These are phyloP conservation scores for Cylas formicarius DNA, from an alignment of 1,140 invertebrate genomes.

Conservation along the genomic window DNA sequence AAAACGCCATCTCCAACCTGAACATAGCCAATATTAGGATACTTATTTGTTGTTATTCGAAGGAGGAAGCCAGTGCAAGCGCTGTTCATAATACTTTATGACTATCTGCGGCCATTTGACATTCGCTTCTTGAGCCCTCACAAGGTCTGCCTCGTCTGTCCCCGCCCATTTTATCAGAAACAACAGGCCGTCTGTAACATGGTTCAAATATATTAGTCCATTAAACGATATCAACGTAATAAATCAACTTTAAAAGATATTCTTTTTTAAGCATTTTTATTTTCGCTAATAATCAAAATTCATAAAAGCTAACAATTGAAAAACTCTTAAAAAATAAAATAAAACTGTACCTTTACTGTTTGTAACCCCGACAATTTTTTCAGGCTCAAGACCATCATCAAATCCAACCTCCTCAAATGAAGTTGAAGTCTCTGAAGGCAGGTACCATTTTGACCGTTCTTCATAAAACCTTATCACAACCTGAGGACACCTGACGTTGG, in stretches of 20 bases:
- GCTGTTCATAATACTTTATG: constrained; percentile 90
- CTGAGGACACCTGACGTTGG: constrained; percentile 88
- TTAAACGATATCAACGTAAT: too few relatives aligned
- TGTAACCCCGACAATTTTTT: constrained; percentile 88
- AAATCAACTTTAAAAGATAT: too few relatives aligned
- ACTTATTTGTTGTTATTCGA: too few relatives aligned
- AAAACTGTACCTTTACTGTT: constrained; percentile 59
- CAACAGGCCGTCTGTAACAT: too few relatives aligned
- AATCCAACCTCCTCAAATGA: constrained; percentile 61
- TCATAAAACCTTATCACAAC: constrained; percentile 94
- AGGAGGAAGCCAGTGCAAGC: constrained; percentile 67
- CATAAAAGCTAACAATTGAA: too few relatives aligned
- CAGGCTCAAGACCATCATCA: constrained; percentile 79
- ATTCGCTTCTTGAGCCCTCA: constrained; percentile 83
- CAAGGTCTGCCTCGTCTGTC: constrained; percentile 87
- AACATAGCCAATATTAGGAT: too few relatives aligned
- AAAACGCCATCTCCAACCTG: too few relatives aligned
- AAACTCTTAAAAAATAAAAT: too few relatives aligned
- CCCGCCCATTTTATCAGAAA: constrained; percentile 95
- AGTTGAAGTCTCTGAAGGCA: constrained; percentile 51
- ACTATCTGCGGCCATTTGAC: constrained; percentile 88
- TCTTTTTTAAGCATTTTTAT: too few relatives aligned
- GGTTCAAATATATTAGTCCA: too few relatives aligned
- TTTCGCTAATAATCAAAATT: too few relatives aligned
- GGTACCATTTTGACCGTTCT: constrained; percentile 88